Evolutionary conservation across 2,113 vertebrate genomes (phyloP).

Genomic region (Acrocephalus arundinaceus): DNA sequence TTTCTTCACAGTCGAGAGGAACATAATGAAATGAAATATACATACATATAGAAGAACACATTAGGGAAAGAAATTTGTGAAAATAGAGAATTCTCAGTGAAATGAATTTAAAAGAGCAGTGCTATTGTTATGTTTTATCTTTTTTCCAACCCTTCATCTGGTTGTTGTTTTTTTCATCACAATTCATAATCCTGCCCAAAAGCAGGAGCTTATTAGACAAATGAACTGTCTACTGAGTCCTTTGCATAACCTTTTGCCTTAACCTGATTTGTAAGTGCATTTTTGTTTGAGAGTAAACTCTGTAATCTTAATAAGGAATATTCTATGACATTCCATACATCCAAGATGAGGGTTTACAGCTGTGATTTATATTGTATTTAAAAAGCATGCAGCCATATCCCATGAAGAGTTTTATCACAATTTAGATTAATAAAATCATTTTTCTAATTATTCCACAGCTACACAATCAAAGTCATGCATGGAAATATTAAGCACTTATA

Average conservation of each 20-base stretch:
- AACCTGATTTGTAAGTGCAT: background rate
- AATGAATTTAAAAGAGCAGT: background rate
- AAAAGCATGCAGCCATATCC: background rate
- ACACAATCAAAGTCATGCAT: background rate
- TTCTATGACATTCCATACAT: background rate
- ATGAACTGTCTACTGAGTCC: background rate
- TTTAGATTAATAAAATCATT: background rate
- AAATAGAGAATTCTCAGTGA: background rate
- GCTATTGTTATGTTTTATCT: background rate
- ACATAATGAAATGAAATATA: background rate
- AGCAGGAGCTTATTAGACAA: background rate
- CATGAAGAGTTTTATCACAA: background rate
- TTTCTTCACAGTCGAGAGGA: background rate
- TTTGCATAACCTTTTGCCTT: background rate
- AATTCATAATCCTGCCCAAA: background rate
- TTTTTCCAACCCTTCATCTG: background rate
- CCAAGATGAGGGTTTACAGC: background rate
- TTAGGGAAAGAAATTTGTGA: background rate
- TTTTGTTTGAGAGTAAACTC: background rate
- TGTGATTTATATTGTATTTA: background rate
- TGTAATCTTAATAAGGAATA: background rate
- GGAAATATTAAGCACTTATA: background rate
- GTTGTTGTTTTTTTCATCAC: background rate
- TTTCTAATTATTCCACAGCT: background rate
- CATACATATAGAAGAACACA: background rate